Evolutionary conservation across 2,113 vertebrate genomes (phyloP).

Genomic region (Hyperopisus bebe): DNA sequence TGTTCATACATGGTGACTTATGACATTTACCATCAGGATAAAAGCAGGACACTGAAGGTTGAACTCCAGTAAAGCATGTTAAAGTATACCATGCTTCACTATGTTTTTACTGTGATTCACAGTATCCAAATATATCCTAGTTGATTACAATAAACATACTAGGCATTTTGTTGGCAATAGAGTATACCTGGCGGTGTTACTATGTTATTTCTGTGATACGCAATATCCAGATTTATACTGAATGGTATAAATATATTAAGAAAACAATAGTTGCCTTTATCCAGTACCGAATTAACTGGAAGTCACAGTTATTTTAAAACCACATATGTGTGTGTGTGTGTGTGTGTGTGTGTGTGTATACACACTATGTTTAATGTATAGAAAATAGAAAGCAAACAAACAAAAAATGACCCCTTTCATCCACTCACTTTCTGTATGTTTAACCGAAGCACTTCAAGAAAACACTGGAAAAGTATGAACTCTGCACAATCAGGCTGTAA

Average conservation of each 20-base stretch:
- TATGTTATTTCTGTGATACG: background rate
- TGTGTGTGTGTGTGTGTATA: background rate
- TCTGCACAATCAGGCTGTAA: background rate
- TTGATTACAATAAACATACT: background rate
- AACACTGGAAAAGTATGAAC: background rate
- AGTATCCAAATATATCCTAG: background rate
- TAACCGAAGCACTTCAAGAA: background rate
- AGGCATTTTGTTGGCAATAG: background rate
- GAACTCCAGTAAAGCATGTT: background rate
- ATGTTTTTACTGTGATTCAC: background rate
- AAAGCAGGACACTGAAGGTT: background rate
- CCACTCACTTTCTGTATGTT: background rate
- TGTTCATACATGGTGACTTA: background rate
- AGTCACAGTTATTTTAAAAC: background rate
- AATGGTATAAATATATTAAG: background rate
- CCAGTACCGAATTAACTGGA: background rate
- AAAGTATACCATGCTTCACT: background rate
- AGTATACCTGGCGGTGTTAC: background rate
- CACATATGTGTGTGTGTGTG: background rate
- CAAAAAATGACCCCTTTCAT: background rate
- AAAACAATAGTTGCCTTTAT: background rate
- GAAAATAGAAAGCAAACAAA: background rate
- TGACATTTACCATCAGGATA: background rate
- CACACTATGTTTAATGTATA: background rate
- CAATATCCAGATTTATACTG: background rate